phyloP scores from a whole-genome alignment of 2,797 vertebrate species.

The Mormyrus proboscirostris region DNA sequence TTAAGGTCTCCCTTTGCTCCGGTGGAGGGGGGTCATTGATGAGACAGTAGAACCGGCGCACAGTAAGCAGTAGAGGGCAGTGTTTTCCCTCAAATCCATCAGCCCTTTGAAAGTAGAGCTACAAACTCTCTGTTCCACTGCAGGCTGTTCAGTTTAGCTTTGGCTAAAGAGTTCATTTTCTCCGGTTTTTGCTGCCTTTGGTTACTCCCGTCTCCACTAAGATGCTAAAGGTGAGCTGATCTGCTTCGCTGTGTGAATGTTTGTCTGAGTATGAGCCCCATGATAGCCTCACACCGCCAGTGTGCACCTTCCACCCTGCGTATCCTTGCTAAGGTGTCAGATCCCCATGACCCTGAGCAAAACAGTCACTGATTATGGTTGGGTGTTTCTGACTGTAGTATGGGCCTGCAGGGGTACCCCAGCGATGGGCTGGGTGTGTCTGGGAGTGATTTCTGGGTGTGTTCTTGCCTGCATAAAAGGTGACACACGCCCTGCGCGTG shows the following conservation, averaged over 20 bases:
- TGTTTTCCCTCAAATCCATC: conserved; percentile 3
- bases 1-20: too few species aligned
- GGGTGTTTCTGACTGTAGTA: background rate
- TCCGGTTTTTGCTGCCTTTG: background rate
- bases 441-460: background rate
- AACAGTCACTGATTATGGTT: background rate
- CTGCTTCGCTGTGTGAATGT: background rate
- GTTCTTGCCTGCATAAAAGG: background rate
- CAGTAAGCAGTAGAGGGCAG: conserved; percentile 9
- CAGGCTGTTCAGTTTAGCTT: background rate
- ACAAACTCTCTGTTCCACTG: background rate
- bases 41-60: background rate
- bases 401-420: background rate
- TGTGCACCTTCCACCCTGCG: background rate
- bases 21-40: background rate
- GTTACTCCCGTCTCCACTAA: background rate
- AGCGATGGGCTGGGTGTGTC: background rate
- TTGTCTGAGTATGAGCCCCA: background rate
- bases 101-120: background rate
- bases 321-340: background rate
- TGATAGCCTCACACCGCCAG: background rate
- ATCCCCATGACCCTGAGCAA: background rate
- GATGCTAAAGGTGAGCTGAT: background rate
- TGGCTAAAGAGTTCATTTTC: background rate
- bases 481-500: background rate